Evolutionary conservation across 2,888 invertebrate species (phyloP), one percentile per base, ranked within the genome.

Genomic region (Aporophyla nigra): DNA sequence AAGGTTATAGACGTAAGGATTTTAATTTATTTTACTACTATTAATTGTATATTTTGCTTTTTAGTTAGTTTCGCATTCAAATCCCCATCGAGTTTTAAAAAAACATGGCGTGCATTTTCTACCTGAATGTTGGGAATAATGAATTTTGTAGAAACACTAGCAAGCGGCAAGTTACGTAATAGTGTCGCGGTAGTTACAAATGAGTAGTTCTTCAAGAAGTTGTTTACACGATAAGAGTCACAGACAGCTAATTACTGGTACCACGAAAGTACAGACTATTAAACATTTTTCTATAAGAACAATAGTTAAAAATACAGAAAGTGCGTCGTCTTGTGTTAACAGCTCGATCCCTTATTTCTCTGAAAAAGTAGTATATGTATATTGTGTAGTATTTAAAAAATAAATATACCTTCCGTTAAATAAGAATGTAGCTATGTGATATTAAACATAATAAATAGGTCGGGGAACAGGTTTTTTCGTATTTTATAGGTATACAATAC

Each of bases 1-100:
- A 68, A 73, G 43, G 43, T 40, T n/a, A 14, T 81, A 82, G 33
- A 69, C 21, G 5, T 76, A 82, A 82, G 70, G 12, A 27, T 65
- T 40, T 49, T 77, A 65, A 78, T 72, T 77, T 76, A 71, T 77
- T 77, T 43, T 49, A 49, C 53, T 67, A 46, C 33, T 9, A n/a
- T n/a, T 56, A 46, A 51, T 59, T 69, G 43, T 71, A 68, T 24
- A 24, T 58, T 24, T 53, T 59, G 12, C 2, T n/a, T 53, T 76
- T 71, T 59, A n/a, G n/a, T n/a, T n/a, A n/a, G n/a, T n/a, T n/a
- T n/a, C n/a, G n/a, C n/a, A n/a, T n/a, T n/a, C n/a, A n/a, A n/a
- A n/a, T n/a, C n/a, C n/a, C n/a, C 14, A 5, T 16, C n/a, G 21
- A 21, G 16, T 14, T 7, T 46, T 54, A 51, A 40, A 53, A 10